These are phyloP conservation scores for Zaprionus vittiger DNA, from an alignment of 1,140 invertebrate species.

Conservation along the genomic window DNA sequence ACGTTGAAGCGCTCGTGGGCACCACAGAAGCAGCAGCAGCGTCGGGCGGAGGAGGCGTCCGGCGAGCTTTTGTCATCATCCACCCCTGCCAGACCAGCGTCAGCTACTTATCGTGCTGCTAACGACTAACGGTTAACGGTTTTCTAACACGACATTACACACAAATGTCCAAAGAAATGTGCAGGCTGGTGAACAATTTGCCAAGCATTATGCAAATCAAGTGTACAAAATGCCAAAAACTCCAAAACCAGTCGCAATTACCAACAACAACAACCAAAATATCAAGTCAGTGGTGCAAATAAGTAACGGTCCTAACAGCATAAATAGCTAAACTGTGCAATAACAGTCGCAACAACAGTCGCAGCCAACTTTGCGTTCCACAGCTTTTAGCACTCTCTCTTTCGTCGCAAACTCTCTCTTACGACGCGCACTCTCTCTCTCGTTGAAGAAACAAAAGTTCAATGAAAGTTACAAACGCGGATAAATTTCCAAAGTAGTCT, in stretches of 20 bases:
- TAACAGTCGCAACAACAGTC: constrained; percentile 55
- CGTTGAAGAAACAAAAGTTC: constrained; percentile 49
- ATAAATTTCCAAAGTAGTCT: constrained; percentile 67
- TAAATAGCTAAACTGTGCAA: constrained; percentile 6
- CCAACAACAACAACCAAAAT: constrained; percentile 29
- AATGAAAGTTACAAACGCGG: constrained; percentile 70
- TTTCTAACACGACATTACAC: constrained; percentile 40
- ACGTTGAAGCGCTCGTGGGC: constrained; percentile 74
- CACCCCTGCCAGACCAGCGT: constrained; percentile 12
- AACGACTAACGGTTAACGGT: constrained; percentile 37
- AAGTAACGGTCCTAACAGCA: constrained; percentile 20
- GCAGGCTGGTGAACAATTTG: constrained; percentile 54
- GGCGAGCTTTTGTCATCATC: constrained; percentile 67
- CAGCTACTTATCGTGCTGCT: constrained; percentile 33
- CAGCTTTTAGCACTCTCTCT: constrained; percentile 50
- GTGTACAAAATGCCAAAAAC: constrained; percentile 71
- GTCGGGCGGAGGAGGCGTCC: constrained; percentile 60
- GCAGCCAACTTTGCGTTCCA: constrained; percentile 60
- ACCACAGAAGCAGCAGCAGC: constrained; percentile 35
- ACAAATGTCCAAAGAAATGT: constrained; percentile 55
- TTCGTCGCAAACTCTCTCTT: constrained; percentile 15
- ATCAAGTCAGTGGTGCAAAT: constrained; percentile 22
- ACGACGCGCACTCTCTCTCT: constrained; percentile 4
- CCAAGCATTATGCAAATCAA: constrained; percentile 61
- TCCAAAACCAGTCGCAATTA: constrained; percentile 50